phyloP scores from a whole-genome alignment of 2,888 invertebrate species.

The Lithophane ornitopus region DNA sequence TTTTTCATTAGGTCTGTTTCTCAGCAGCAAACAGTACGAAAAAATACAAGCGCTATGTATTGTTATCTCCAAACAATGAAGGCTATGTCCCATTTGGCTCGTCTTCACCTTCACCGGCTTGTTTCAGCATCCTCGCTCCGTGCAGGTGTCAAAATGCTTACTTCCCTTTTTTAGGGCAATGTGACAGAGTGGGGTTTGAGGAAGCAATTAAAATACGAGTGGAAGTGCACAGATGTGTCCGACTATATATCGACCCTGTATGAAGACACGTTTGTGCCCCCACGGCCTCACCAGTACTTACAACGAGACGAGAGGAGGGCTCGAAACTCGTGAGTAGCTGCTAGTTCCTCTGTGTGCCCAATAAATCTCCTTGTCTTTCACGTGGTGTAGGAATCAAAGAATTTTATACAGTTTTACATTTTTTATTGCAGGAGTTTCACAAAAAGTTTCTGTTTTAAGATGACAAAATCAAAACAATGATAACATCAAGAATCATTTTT shows the following conservation, averaged over 20 bases:
- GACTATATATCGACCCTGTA: slow-evolving; percentile 82
- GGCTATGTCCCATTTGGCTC: neutral
- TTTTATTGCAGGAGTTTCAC: slow-evolving; percentile 89
- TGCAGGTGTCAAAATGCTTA: neutral
- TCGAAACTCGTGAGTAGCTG: slow-evolving; percentile 78
- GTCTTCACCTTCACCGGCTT: too few species aligned
- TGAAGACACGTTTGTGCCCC: slow-evolving; percentile 83
- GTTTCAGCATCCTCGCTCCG: neutral
- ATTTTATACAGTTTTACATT: slow-evolving; percentile 72
- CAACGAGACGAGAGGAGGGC: slow-evolving; percentile 78
- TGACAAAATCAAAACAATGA: slow-evolving; percentile 89
- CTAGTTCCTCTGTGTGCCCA: neutral
- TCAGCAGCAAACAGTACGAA: neutral
- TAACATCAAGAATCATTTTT: slow-evolving; percentile 90
- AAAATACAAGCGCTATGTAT: too few species aligned
- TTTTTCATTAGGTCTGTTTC: neutral
- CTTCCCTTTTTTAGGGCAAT: slow-evolving; percentile 80
- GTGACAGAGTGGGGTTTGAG: slow-evolving; percentile 87
- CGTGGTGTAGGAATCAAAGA: slow-evolving; percentile 56
- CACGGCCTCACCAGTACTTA: slow-evolving; percentile 81
- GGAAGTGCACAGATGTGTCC: slow-evolving; percentile 87
- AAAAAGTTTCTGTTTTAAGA: slow-evolving; percentile 87
- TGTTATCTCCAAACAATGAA: neutral
- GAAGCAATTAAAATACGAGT: slow-evolving; percentile 82
- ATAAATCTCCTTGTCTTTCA: neutral